Evolutionary conservation across 2,797 vertebrate species (phyloP), one percentile per base, ranked within the genome.

Genomic region (Sebastes paucispinis): DNA sequence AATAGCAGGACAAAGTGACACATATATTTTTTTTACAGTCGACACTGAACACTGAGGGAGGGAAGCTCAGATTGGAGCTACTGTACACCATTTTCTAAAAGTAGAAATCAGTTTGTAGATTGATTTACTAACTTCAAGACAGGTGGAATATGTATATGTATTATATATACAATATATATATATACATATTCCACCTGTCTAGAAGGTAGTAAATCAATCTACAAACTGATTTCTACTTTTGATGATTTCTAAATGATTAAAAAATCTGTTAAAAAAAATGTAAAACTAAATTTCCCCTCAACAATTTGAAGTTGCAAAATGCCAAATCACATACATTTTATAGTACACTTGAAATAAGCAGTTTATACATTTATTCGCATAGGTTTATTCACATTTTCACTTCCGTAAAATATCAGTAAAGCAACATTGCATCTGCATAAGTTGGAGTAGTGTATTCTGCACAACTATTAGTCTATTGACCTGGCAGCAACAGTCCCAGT

Each of bases 1-100:
- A 87, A 80, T 59, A 69, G 47, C 27, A 50, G 55, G 55, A 64
- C 43, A 60, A 70, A 71, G 60, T 68, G 24, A 59, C 52, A 66
- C 24, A 52, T 55, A 63, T 5, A 4, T 52, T 50, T 25, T 74
- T 79, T 68, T 36, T 36, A 74, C 7, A 67, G 32, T 47, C 1
- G 18, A 60, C 29, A 39, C 64, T 68, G 10, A 50, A 39, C 4
- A 25, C 12, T 5, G 16, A 24, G n/a, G 55, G n/a, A 65, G 59
- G 20, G 32, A 55, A 60, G 22, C 1, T 65, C 11, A 27, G 20
- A 14, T 20, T 62, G 22, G 22, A 69, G 3, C 13, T 11, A 68
- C 68, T 24, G 10, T 12, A 29, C 43, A 47, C 43, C 16, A 18
- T 47, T 52, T n/a, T 52, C 50, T 52, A 52, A 52, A 52, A 52